Evolutionary conservation across 2,113 vertebrate genomes (phyloP).

Genomic region (Myodes glareolus): DNA sequence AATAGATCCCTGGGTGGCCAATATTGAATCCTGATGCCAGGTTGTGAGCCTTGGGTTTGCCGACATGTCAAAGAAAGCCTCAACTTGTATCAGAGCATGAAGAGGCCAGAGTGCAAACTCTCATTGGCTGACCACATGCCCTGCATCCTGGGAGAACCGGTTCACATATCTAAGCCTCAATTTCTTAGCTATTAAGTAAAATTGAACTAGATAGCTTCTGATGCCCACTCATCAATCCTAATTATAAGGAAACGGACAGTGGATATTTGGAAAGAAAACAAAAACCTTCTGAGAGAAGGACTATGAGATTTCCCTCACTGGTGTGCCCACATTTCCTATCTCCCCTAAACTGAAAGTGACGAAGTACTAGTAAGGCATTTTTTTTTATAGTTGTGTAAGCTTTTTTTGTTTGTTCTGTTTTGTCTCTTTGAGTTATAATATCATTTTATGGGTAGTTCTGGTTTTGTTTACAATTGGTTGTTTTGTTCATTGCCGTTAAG

Average conservation of each 20-base stretch:
- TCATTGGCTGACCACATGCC: neutral
- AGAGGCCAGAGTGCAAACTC: neutral
- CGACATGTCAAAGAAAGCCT: neutral
- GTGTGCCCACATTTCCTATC: neutral
- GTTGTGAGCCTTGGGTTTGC: neutral
- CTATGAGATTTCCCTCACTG: neutral
- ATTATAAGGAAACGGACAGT: neutral
- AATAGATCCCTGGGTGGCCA: neutral
- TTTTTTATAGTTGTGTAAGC: neutral
- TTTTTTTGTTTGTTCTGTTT: neutral
- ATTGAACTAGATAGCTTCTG: neutral
- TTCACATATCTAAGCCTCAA: neutral
- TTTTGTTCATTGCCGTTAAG: neutral
- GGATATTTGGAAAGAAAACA: neutral
- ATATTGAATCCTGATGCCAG: neutral
- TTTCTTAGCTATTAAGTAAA: neutral
- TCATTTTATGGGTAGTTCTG: neutral
- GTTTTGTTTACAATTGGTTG: neutral
- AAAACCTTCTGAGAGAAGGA: neutral
- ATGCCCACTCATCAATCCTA: neutral
- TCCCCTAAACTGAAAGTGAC: slow-evolving; percentile 13
- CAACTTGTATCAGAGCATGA: neutral
- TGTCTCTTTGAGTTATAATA: neutral
- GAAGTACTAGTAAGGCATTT: neutral
- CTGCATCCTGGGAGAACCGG: too few species aligned